phyloP scores from a whole-genome alignment of 2,113 vertebrate species.

The Cephalopholis sonnerati region DNA sequence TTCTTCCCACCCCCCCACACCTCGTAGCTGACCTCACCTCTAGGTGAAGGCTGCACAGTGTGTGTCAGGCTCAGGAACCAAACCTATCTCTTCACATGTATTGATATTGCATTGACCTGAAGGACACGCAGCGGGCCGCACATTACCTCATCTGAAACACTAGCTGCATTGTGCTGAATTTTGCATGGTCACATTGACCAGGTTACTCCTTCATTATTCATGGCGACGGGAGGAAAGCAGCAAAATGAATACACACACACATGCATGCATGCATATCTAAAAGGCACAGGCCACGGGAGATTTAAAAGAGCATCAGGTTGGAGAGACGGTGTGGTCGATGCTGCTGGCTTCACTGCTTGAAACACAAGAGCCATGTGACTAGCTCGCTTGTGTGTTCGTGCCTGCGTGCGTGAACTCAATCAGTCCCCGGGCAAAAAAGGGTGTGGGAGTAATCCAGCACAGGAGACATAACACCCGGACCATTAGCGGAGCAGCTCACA shows the following conservation, averaged over 20 bases:
- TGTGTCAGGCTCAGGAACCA: slow-evolving; percentile 26
- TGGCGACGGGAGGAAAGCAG: slow-evolving; percentile 63
- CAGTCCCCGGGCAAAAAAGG: slow-evolving; percentile 63
- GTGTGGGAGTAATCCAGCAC: slow-evolving; percentile 66
- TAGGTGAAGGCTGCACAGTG: slow-evolving; percentile 29
- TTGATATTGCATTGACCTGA: slow-evolving; percentile 71
- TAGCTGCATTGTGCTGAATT: slow-evolving; percentile 81
- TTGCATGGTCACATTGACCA: slow-evolving; percentile 85
- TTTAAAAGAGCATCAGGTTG: slow-evolving; percentile 47
- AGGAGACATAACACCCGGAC: slow-evolving; percentile 76
- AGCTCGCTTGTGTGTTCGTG: slow-evolving; percentile 52
- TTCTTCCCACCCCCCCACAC: slow-evolving; percentile 22
- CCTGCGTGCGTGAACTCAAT: slow-evolving; percentile 66
- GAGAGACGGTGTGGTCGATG: slow-evolving; percentile 27
- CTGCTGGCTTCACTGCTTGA: slow-evolving; percentile 44
- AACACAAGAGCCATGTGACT: slow-evolving; percentile 61
- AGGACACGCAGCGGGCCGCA: slow-evolving; percentile 47
- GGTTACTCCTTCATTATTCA: slow-evolving; percentile 82
- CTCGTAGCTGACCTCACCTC: slow-evolving; percentile 55
- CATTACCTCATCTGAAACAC: slow-evolving; percentile 80
- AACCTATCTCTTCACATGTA: slow-evolving; percentile 48
- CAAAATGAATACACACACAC: slow-evolving; percentile 59
- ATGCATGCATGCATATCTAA: slow-evolving; percentile 49
- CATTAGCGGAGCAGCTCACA: slow-evolving; percentile 75
- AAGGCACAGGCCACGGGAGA: slow-evolving; percentile 30